Conservation (phyloP, 2,797 vertebrate genomes). For the Labroides dimidiatus region DNA sequence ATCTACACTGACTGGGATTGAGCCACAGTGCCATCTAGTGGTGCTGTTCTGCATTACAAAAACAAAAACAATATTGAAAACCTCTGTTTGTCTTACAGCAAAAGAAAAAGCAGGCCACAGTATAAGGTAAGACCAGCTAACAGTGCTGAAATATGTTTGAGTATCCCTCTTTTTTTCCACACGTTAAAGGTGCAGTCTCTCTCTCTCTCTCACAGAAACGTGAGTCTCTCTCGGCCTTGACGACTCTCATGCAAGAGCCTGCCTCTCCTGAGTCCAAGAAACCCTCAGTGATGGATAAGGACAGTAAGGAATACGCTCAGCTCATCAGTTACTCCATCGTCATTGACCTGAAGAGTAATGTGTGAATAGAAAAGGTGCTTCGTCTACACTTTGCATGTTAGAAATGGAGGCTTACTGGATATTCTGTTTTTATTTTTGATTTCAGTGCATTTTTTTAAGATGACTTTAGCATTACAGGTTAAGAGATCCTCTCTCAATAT, state of each 20-base stretch:
- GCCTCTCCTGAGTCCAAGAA: constrained; percentile 73
- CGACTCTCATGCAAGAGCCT: constrained; percentile 73
- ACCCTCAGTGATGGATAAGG: neutral
- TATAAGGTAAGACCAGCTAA: constrained; percentile 59
- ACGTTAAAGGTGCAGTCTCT: neutral
- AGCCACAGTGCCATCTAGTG: constrained; percentile 64
- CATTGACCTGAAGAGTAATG: constrained; percentile 79
- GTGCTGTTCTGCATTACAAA: neutral
- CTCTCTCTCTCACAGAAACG: constrained; percentile 33
- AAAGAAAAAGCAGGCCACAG: constrained; percentile 22
- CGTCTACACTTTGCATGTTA: neutral
- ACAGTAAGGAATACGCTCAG: constrained; percentile 51
- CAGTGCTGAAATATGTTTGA: too few relatives aligned
- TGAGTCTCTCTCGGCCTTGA: constrained; percentile 74
- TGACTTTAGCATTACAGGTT: constrained; percentile 11
- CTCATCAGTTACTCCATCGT: constrained; percentile 80
- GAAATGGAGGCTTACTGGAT: constrained; percentile 14
- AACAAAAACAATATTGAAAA: neutral
- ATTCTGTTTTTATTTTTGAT: constrained; percentile 18
- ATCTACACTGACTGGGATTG: neutral
- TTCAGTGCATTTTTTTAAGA: constrained; percentile 4
- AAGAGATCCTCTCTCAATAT: neutral
- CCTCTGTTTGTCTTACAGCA: constrained; percentile 63
- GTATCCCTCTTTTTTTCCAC: neutral
- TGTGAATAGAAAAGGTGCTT: constrained; percentile 59